These are phyloP conservation scores for Macroteleia sp. DNA, from an alignment of 2,888 invertebrate genomes.

Conservation along the genomic window DNA sequence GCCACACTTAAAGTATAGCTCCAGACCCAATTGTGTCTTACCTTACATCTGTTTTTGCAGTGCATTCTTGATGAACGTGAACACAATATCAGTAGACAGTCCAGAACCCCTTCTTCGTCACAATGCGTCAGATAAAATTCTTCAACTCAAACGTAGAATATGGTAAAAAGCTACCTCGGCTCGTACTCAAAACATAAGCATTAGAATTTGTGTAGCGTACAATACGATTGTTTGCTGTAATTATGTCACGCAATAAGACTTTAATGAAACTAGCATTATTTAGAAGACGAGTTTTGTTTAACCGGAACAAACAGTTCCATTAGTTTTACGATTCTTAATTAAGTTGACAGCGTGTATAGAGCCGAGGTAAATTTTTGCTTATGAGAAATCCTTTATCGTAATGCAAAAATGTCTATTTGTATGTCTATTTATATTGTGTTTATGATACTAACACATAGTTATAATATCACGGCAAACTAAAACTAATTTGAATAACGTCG, in stretches of 20 bases:
- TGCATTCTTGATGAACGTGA: conserved; percentile 23
- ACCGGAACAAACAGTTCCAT: conserved; percentile 3
- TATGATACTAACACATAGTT: conserved; percentile 48
- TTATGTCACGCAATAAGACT: too few relatives aligned
- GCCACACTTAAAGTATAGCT: conserved; percentile 15
- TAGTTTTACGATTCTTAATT: not conserved
- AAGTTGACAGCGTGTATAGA: too few relatives aligned
- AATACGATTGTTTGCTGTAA: not conserved
- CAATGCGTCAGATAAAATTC: too few relatives aligned
- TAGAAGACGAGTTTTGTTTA: conserved; percentile 4
- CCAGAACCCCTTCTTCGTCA: too few relatives aligned
- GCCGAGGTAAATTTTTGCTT: too few relatives aligned
- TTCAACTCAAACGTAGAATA: too few relatives aligned
- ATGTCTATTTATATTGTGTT: conserved; percentile 46
- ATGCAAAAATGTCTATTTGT: too few relatives aligned
- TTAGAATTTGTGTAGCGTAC: too few relatives aligned
- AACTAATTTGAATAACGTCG: conserved; percentile 54
- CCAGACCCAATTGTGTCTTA: conserved; percentile 14
- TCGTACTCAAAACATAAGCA: too few relatives aligned
- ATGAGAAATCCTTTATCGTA: too few relatives aligned
- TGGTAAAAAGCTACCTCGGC: too few relatives aligned
- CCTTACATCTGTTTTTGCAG: conserved; percentile 45
- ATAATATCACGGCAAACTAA: conserved; percentile 49
- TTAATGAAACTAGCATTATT: too few relatives aligned
- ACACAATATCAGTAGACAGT: conserved; percentile 46